Base-by-base conservation (phyloP, 1,140 invertebrate genomes). In the Brachionus calyciflorus region DNA sequence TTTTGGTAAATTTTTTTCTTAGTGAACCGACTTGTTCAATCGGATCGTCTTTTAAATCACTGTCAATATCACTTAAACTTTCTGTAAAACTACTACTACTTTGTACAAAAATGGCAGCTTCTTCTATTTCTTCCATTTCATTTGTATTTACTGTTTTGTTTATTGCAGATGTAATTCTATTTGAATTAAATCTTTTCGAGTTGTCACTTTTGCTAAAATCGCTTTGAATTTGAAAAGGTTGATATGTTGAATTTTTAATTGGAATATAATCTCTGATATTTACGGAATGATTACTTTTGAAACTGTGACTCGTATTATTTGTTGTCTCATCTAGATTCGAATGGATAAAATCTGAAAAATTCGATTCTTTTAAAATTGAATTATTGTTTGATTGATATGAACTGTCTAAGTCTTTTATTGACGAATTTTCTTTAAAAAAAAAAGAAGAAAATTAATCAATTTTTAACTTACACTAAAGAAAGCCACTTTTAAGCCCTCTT, bases 31-130 rank as follows among this genome's bases (percentile, higher is more conserved):
- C 1, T 17, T 37, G 33, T 19, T 33, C 30, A 3, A 37, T 33
- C 19, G n/a, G 10, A 40, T 37, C 37, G 12, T 65, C 40, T 3
- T 19, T 24, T 65, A 65, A n/a, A 14, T 65, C 17, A 44, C 17
- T 21, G 33, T 65, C 60, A 10, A 60, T 37, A 6, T 60, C 55
- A 33, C 55, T 60, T 17, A 37, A 17, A 41, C 55, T 60, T 19
- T 60, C 55, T 7, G 55, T 33, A 60, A 60, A 60, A 19, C 55
- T 60, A 37, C 60, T 60, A 37, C 60, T 65, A 65, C 60, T 65
- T 24, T 41, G 60, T 17, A 44, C 60, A 24, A 65, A 65, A 12
- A 65, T n/a, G 12, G 60, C 37, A 9, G 37, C 60, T 65, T 65
- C 44, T 65, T 65, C 60, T 2, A 65, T 65, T 65, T 65, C 60